Base-by-base conservation (phyloP, 1,140 invertebrate species). In the Diorhabda elongata region DNA sequence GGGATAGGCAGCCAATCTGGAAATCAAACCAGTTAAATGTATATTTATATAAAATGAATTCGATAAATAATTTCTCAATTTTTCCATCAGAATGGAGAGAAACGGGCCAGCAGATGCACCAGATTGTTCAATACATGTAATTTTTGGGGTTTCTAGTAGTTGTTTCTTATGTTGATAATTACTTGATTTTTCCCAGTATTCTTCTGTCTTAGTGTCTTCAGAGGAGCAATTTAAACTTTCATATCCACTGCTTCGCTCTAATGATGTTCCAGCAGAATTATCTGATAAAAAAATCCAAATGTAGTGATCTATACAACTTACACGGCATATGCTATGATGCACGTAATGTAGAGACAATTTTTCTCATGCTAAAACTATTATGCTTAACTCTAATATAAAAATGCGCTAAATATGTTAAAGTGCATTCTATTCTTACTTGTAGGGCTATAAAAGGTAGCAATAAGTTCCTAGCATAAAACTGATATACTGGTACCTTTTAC, bases 41-140 rank as follows among this genome's bases (percentile, higher is more conserved):
- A 98, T 86, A 84, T 97, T 98, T 2, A 93, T 87, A 71, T 92
- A 90, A 66, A 98, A 83, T 60, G 92, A 91, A 78, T 96, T 95
- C 68, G 90, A 88, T 52, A 93, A 87, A 85, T 98, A 90, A 66
- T 88, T 88, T 76, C 95, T 93, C 11, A 97, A 81, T 82, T 94
- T 94, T 67, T 87, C 86, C 71, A 98, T 86, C 57, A 98, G 79
- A 61, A 90, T 88, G 73, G 89, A 89, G 64, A 98, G 81, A 82
- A 98, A 95, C 68, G 94, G 92, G 77, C 94, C 94, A 87, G 79
- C 75, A 8, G 77, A 70, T 44, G 73, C 67, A 42, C 70, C 74
- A 59, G 77, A 71, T 57, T 71, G 69, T 42, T 74, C 73, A 64
- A 11, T 68, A 65, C 72, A 69, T 44, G 76, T 71, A 47, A 71